Evolutionary conservation across 2,113 vertebrate species (phyloP).

Genomic region (Coreoperca whiteheadi): DNA sequence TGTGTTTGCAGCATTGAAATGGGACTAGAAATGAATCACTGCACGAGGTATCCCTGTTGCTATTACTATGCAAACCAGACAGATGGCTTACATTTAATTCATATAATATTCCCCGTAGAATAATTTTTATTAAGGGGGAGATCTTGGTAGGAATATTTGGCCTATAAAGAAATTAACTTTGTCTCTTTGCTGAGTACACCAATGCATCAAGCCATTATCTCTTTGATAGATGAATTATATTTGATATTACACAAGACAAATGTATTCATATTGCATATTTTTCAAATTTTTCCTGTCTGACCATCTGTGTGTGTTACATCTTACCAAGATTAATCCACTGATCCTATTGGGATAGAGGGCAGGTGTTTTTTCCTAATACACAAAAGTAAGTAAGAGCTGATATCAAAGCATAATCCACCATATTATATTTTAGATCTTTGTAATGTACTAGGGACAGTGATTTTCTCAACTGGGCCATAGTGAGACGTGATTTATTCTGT

Average conservation of each 20-base stretch:
- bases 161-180: constrained; percentile 89
- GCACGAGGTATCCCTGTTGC: constrained; percentile 48
- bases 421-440: constrained; percentile 86
- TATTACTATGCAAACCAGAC: constrained; percentile 82
- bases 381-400: constrained; percentile 87
- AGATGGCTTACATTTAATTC: constrained; percentile 85
- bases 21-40: constrained; percentile 73
- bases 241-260: constrained; percentile 89
- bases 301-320: constrained; percentile 92
- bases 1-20: constrained; percentile 67
- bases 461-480: constrained; percentile 76
- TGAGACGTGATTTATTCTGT: constrained; percentile 77
- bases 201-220: constrained; percentile 91
- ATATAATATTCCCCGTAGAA: constrained; percentile 83
- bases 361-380: constrained; percentile 87
- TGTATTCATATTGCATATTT: constrained; percentile 94
- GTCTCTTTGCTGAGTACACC: constrained; percentile 87
- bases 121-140: constrained; percentile 81
- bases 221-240: constrained; percentile 88
- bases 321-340: constrained; percentile 94
- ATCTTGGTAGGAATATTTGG: constrained; percentile 82
- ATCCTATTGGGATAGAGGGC: constrained; percentile 89
- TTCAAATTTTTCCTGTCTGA: constrained; percentile 94
- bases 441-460: constrained; percentile 84
- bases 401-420: constrained; percentile 88